A percentile compares a stretch with the other conserved stretches of the same genome.
These are phyloP conservation scores for Muschampia plurimacula DNA, from an alignment of 2,888 invertebrate species.

Conservation along the genomic window DNA sequence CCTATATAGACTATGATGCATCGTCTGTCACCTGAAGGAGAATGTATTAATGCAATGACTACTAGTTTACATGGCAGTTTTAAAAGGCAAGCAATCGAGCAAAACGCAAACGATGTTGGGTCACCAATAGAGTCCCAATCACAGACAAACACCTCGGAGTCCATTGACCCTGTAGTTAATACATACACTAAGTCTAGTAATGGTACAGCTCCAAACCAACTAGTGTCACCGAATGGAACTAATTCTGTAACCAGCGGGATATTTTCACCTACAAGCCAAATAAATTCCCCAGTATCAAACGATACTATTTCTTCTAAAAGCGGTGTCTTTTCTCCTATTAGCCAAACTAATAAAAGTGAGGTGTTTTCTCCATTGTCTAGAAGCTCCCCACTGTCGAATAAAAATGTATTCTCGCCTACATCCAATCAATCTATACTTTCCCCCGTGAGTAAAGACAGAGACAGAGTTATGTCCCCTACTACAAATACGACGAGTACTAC, in stretches of 20 bases:
- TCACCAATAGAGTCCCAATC: constrained; percentile 76
- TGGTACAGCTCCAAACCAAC: constrained; percentile 72
- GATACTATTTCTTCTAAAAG: constrained; percentile 84
- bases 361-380: constrained; percentile 78
- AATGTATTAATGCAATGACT: constrained; percentile 86
- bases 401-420: constrained; percentile 79
- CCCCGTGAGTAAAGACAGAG: constrained; percentile 73
- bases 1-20: constrained; percentile 88
- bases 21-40: constrained; percentile 90
- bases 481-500: constrained; percentile 83
- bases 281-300: constrained; percentile 82
- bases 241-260: constrained; percentile 83
- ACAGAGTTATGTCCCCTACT: constrained; percentile 77
- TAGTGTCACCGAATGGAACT: constrained; percentile 81
- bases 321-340: constrained; percentile 80
- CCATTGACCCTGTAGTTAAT: constrained; percentile 71
- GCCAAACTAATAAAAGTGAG: constrained; percentile 82
- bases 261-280: constrained; percentile 83
- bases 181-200: constrained; percentile 74
- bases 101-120: constrained; percentile 68
- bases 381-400: constrained; percentile 78
- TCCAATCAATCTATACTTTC: constrained; percentile 78
- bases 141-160: constrained; percentile 75
- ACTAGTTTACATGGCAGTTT: constrained; percentile 89
- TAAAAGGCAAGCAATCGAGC: constrained; percentile 84